These are phyloP conservation scores for Leptinotarsa rubiginosa DNA, from an alignment of 2,888 invertebrate species.

Conservation along the genomic window DNA sequence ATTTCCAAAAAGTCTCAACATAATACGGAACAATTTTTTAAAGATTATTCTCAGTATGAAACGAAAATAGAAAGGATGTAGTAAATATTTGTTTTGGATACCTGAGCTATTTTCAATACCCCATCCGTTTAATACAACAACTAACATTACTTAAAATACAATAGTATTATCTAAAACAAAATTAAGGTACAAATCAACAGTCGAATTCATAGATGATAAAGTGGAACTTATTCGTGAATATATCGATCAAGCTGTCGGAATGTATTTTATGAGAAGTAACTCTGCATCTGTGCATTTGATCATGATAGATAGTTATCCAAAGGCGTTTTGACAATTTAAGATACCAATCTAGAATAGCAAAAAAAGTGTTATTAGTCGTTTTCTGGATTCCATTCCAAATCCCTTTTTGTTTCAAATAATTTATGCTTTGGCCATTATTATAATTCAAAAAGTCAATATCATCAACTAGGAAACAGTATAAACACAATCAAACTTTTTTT, in stretches of 20 bases:
- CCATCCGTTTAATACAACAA: conserved; percentile 10
- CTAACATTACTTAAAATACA: conserved; percentile 26
- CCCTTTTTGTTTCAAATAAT: no score
- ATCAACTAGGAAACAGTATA: no score
- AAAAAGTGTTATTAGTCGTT: no score
- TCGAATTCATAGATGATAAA: conserved; percentile 18
- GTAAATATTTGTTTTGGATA: not conserved
- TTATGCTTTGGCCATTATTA: no score
- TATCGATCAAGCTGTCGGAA: not conserved
- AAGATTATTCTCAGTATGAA: not conserved
- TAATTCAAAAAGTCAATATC: no score
- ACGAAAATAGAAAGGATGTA: not conserved
- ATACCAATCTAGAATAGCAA: not conserved
- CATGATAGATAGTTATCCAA: not conserved
- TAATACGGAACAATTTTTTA: not conserved
- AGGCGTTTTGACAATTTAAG: not conserved
- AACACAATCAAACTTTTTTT: no score
- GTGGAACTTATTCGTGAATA: not conserved
- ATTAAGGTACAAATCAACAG: conserved; percentile 41
- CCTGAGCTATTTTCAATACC: not conserved
- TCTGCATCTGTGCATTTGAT: not conserved
- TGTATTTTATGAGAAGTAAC: not conserved
- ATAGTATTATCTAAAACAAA: conserved; percentile 20
- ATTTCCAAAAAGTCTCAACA: not conserved
- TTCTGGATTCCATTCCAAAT: no score